Evolutionary conservation across 2,888 invertebrate genomes (phyloP).

Genomic region (Saturnia pavonia): DNA sequence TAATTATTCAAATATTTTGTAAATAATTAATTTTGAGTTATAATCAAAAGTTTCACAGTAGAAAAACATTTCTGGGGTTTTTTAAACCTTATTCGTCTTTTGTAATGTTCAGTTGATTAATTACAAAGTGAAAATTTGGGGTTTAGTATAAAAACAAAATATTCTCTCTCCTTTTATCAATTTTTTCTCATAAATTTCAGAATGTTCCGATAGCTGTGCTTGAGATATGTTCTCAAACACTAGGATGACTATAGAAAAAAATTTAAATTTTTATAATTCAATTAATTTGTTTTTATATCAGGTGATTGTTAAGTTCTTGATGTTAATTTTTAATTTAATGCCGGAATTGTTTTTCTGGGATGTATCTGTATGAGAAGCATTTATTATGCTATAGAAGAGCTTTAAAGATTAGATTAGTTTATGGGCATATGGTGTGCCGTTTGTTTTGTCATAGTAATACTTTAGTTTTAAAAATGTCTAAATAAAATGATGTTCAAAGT

Average conservation of each 20-base stretch:
- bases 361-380: conserved; percentile 44
- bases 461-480: conserved; percentile 47
- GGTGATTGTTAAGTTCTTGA: neutral
- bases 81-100: neutral
- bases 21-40: neutral
- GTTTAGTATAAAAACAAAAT: too few relatives aligned
- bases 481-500: conserved; percentile 55
- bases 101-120: neutral
- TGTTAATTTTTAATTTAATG: neutral
- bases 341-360: neutral
- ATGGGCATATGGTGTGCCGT: conserved; percentile 48
- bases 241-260: too few relatives aligned
- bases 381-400: conserved; percentile 68
- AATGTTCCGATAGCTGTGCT: too few relatives aligned
- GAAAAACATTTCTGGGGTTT: neutral
- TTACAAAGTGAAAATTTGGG: too few relatives aligned
- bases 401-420: conserved; percentile 66
- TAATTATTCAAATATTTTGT: neutral
- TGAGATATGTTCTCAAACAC: too few relatives aligned
- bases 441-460: conserved; percentile 52
- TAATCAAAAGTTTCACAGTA: neutral
- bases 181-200: too few relatives aligned
- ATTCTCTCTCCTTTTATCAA: too few relatives aligned
- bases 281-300: neutral
- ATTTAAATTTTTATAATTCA: too few relatives aligned